Base-by-base conservation (phyloP, 2,888 invertebrate species). In the Melinopterus prodromus region DNA sequence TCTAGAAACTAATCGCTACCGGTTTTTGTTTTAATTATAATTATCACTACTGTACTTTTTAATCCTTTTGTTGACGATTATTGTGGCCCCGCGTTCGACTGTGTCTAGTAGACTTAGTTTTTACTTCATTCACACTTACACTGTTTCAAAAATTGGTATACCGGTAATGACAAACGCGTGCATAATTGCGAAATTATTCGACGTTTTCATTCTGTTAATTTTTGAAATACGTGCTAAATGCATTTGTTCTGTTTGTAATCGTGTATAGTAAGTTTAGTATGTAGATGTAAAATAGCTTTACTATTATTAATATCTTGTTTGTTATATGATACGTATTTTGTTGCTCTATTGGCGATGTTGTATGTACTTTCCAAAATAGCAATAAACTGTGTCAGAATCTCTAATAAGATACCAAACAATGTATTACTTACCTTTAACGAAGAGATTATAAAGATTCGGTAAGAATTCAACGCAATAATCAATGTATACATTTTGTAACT, bases 51-150 rank as follows among this genome's bases (percentile, higher is more conserved):
- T 36, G 35, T 26, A 36, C 35, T 74, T 16, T 79, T 16, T 77
- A 79, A 79, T 36, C n/a, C 77, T 79, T 77, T 74, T 74, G 74
- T 74, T 74, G 74, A 74, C 74, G n/a, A 74, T 74, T 74, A 53
- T 53, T 53, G 53, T 53, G 53, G 7, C 53, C 53, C 53, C 12
- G 12, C 2, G 53, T 53, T 53, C 53, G 53, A 53, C 53, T 53
- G 53, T 53, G 53, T 53, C 53, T 53, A 7, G 9, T 53, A 53
- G 53, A 53, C 53, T 53, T 37, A 74, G 37, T 74, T 74, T 74
- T 74, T 74, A 74, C 35, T 35, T 74, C 35, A 74, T 74, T 74
- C 74, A 74, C 74, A 37, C 74, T 36, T 36, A 74, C 74, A 74
- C 74, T 36, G 15, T 74, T 74, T 74, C 36, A 35, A 74, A 74